Evolutionary conservation across 2,113 vertebrate genomes (phyloP).

Genomic region (Triplophysa dalaica): DNA sequence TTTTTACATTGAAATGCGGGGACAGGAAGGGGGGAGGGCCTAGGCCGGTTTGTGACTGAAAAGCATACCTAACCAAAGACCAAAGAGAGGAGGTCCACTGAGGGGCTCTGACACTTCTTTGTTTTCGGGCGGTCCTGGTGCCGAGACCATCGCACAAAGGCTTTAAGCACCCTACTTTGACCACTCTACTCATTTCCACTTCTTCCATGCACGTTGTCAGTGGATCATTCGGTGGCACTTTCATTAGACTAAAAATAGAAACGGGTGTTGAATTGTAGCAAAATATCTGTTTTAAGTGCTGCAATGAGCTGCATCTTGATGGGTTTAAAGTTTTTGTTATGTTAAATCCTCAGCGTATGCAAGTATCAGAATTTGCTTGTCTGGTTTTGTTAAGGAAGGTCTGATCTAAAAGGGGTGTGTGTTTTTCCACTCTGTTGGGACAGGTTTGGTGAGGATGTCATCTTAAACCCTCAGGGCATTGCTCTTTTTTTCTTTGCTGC

Average conservation of each 20-base stretch:
- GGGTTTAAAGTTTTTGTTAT: too few relatives aligned
- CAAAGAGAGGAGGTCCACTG: constrained; percentile 62
- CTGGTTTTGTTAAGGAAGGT: neutral
- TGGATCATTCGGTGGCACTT: constrained; percentile 27
- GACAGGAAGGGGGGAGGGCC: constrained; percentile 74
- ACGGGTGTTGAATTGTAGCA: neutral
- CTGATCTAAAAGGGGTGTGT: neutral
- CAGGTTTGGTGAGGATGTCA: constrained; percentile 48
- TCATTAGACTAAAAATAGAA: neutral
- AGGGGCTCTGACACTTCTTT: constrained; percentile 62
- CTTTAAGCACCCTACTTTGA: constrained; percentile 70
- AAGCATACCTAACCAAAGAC: constrained; percentile 74
- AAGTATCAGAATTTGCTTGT: neutral
- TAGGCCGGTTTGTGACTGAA: constrained; percentile 63
- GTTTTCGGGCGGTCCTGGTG: constrained; percentile 56
- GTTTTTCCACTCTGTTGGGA: constrained; percentile 40
- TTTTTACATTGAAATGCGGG: constrained; percentile 82
- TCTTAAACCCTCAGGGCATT: constrained; percentile 19
- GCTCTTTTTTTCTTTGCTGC: constrained; percentile 29
- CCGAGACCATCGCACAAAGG: constrained; percentile 70
- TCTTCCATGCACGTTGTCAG: constrained; percentile 12
- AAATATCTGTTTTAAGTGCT: neutral
- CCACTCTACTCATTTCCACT: constrained; percentile 55
- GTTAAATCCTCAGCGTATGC: too few relatives aligned
- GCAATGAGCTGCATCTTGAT: too few relatives aligned